These are phyloP conservation scores for Machimus rusticus DNA, from an alignment of 2,888 invertebrate genomes.

Conservation along the genomic window DNA sequence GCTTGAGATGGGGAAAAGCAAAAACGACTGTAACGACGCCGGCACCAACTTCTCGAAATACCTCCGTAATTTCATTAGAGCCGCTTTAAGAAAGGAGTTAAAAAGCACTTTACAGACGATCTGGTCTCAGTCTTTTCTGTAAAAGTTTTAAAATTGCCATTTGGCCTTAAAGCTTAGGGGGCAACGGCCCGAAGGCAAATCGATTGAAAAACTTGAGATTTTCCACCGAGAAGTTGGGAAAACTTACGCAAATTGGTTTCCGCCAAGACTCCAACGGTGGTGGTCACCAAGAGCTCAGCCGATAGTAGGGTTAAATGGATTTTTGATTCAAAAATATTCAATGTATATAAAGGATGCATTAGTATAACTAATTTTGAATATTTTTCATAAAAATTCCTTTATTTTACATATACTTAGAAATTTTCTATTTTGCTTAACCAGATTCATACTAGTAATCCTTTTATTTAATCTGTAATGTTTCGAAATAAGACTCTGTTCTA, in stretches of 20 bases:
- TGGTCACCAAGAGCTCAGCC: neutral
- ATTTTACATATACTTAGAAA: no score
- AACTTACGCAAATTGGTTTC: neutral
- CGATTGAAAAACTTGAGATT: constrained; percentile 19
- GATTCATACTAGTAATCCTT: no score
- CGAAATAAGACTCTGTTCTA: no score
- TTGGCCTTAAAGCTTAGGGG: constrained; percentile 35
- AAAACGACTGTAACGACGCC: neutral
- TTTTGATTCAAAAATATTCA: neutral
- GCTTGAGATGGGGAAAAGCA: neutral
- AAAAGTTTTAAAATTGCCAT: constrained; percentile 36
- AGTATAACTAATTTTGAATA: no score
- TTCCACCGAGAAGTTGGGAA: neutral
- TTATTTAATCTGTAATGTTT: no score
- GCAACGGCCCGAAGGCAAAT: constrained; percentile 11
- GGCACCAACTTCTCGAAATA: neutral
- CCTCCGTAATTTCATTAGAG: constrained; percentile 25
- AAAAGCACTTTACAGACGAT: constrained; percentile 24
- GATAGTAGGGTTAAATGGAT: neutral
- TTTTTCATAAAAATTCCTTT: no score
- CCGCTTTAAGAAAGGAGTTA: constrained; percentile 1
- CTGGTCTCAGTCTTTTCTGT: constrained; percentile 12
- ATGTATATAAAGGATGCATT: no score
- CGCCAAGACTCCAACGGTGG: neutral
- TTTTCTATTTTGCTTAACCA: no score